A percentile compares a stretch with the other conserved stretches of the same genome.
These are phyloP conservation scores for Neodontobutis hainanensis DNA, from an alignment of 2,113 vertebrate genomes.

Conservation along the genomic window DNA sequence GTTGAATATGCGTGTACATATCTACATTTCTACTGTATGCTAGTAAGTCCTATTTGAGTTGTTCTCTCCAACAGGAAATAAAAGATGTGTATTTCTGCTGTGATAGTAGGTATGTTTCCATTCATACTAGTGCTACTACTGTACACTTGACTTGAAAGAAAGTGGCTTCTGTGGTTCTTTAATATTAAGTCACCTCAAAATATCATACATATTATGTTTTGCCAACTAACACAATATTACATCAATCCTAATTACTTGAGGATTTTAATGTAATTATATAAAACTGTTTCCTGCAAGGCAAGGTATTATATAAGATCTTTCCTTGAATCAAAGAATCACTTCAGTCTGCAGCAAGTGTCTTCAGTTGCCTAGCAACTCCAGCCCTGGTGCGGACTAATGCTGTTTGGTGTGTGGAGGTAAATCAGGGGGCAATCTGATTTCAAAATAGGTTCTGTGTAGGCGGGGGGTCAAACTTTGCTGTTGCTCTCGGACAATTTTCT, in stretches of 20 bases:
- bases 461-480: conserved; percentile 75
- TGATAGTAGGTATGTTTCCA: not conserved
- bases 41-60: not conserved
- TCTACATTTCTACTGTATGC: not conserved
- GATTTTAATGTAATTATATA: conserved; percentile 54
- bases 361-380: conserved; percentile 86
- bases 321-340: conserved; percentile 82
- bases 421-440: conserved; percentile 81
- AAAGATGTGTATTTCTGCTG: not conserved
- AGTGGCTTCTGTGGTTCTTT: conserved; percentile 5
- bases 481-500: conserved; percentile 61
- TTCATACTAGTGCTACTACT: conserved; percentile 12
- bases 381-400: conserved; percentile 75
- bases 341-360: conserved; percentile 82
- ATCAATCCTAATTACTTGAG: conserved; percentile 50
- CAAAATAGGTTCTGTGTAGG: conserved; percentile 80
- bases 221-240: conserved; percentile 23
- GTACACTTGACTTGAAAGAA: conserved; percentile 10
- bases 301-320: conserved; percentile 77
- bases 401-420: conserved; percentile 83
- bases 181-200: not conserved
- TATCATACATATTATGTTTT: conserved; percentile 1
- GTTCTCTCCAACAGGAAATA: not conserved
- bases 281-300: conserved; percentile 55
- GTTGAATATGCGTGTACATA: not conserved